phyloP scores from a whole-genome alignment of 2,113 vertebrate genomes.

The Symphodus melops region DNA sequence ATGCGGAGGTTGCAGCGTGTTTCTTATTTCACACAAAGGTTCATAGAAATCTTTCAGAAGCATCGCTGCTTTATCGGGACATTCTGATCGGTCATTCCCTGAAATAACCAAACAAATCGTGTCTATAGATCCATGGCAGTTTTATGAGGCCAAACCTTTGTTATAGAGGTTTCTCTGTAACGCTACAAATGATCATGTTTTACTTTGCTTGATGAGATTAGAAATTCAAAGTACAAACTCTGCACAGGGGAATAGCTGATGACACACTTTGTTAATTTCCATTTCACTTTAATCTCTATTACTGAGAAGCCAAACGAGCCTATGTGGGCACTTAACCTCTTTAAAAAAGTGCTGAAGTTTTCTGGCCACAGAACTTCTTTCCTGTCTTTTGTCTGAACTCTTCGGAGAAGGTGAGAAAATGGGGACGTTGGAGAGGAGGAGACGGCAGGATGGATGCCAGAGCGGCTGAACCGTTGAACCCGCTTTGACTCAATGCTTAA shows the following conservation, averaged over 20 bases:
- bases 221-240: constrained; percentile 51
- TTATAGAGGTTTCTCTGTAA: constrained; percentile 41
- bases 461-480: constrained; percentile 68
- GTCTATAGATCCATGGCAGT: constrained; percentile 1
- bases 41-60: too few species aligned
- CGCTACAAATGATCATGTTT: constrained; percentile 54
- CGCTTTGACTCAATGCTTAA: constrained; percentile 67
- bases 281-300: constrained; percentile 65
- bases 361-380: constrained; percentile 61
- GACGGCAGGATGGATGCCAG: constrained; percentile 68
- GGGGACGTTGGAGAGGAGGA: constrained; percentile 60
- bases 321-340: constrained; percentile 66
- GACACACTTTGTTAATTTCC: constrained; percentile 52
- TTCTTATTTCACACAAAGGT: too few species aligned
- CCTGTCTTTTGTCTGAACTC: constrained; percentile 29
- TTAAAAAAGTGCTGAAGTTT: constrained; percentile 51
- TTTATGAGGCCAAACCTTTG: constrained; percentile 57
- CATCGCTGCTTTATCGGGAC: too few species aligned
- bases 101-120: constrained; percentile 15
- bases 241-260: constrained; percentile 28
- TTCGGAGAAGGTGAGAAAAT: constrained; percentile 52
- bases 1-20: too few species aligned
- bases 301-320: constrained; percentile 45
- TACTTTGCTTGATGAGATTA: constrained; percentile 51
- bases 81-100: background rate